Evolutionary conservation across 2,888 invertebrate species (phyloP), one percentile per base, ranked within the genome.

Genomic region (Latrodectus elegans): DNA sequence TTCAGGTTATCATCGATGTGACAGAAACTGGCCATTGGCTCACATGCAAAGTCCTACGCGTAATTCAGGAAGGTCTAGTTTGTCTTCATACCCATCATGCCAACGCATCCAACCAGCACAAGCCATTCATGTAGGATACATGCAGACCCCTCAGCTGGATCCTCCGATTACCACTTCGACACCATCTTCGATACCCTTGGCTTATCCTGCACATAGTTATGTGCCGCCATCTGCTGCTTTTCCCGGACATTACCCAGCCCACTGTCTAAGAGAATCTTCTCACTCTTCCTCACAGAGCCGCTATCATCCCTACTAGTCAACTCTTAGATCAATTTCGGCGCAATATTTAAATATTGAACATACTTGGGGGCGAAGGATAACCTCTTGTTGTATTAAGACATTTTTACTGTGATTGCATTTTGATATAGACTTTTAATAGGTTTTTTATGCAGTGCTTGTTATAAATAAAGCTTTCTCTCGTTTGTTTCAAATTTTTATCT

Each of bases 261-360:
- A 81, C 17, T 86, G 65, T 52, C 26, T 71, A 60, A 75, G 77
- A 9, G 77, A 84, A 51, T 68, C 78, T 38, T 38, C 78, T n/a
- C 60, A 68, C 55, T 60, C 76, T 22, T 68, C 81, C 9, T 6
- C 82, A 8, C 76, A 77, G n/a, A 77, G 65, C 68, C 76, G 81
- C 12, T 81, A 76, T 60, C 78, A 77, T 72, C 80, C 86, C 38
- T 86, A 86, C 86, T 86, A 86, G 86, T 76, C 71, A 75, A 14
- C 55, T 55, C 15, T 55, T 14, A 22, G 55, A 22, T 22, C 22
- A 22, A 22, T 22, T 22, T 22, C 22, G 22, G 22, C 22, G 22
- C 22, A 22, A 22, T 22, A 22, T 22, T 22, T 22, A 22, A 22
- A 22, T 22, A 22, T 22, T 22, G 22, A 22, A 22, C 22, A 22